Conservation (phyloP, 2,797 vertebrate species). For the Remorina albescens region DNA sequence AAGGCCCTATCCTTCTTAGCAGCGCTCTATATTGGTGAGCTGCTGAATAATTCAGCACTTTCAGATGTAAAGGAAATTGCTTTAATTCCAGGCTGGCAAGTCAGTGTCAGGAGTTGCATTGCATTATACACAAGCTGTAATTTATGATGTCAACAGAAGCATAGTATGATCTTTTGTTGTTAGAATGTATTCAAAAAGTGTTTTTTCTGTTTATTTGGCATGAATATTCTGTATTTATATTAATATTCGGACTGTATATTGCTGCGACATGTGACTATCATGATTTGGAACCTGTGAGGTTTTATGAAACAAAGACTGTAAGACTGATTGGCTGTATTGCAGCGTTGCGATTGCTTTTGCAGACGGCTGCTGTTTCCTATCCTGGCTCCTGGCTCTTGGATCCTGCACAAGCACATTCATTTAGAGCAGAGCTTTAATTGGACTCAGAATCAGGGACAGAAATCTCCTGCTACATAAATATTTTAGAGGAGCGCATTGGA, state of each 20-base stretch:
- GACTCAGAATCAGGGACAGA: conserved; percentile 73
- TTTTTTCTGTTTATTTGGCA: conserved; percentile 9
- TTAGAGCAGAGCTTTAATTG: conserved; percentile 75
- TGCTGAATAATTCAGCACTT: conserved; percentile 78
- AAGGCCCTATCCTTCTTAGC: conserved; percentile 55
- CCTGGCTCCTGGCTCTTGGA: conserved; percentile 45
- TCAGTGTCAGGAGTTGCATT: conserved; percentile 65
- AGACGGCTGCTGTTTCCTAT: conserved; percentile 43
- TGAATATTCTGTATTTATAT: neutral
- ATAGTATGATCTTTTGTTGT: conserved; percentile 22
- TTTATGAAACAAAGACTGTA: conserved; percentile 30
- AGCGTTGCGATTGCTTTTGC: conserved; percentile 37
- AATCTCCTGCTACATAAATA: conserved; percentile 78
- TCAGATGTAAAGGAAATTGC: conserved; percentile 74
- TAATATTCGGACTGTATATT: conserved; percentile 3
- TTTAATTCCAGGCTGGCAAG: conserved; percentile 75
- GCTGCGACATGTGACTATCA: neutral
- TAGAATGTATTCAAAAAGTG: conserved; percentile 27
- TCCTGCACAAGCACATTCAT: conserved; percentile 63
- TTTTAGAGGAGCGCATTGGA: conserved; percentile 70
- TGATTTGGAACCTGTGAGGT: conserved; percentile 2
- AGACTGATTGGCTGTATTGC: conserved; percentile 24
- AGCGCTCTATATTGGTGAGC: conserved; percentile 58
- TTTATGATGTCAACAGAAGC: conserved; percentile 60
- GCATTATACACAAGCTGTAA: conserved; percentile 66